Evolutionary conservation across 2,888 invertebrate genomes (phyloP).

Genomic region (Callyntrura sp.): DNA sequence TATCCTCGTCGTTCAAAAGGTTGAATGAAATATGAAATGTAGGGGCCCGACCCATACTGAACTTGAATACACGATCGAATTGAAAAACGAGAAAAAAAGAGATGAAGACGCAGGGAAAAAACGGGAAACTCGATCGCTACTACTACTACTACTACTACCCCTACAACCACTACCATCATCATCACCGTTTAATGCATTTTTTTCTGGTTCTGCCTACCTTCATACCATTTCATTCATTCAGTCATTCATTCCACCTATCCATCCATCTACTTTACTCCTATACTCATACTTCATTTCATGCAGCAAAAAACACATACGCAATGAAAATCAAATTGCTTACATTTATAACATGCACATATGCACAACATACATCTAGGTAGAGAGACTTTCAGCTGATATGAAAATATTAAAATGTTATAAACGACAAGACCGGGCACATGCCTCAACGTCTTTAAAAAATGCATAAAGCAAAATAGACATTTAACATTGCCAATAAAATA

Average conservation of each 20-base stretch:
- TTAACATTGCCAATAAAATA: constrained; percentile 5
- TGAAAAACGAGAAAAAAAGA: background rate
- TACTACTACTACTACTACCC: no score
- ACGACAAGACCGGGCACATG: background rate
- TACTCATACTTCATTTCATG: constrained; percentile 1
- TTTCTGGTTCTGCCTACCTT: constrained; percentile 16
- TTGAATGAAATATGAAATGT: background rate
- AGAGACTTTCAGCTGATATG: no score
- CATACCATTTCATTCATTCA: constrained; percentile 17
- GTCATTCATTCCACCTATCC: background rate
- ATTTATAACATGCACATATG: no score
- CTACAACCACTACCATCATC: no score
- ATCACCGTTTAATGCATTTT: background rate
- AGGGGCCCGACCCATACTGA: background rate
- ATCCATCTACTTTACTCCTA: no score
- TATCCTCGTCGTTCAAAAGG: background rate
- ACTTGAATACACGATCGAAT: background rate
- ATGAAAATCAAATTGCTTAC: constrained; percentile 25
- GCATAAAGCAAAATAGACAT: constrained; percentile 10
- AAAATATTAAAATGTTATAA: no score
- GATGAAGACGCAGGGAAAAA: background rate
- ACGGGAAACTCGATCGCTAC: constrained; percentile 17
- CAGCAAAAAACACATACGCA: background rate
- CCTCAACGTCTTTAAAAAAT: constrained; percentile 9
- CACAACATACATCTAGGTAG: no score